Conservation (phyloP, 2,797 vertebrate genomes). For the Pygocentrus nattereri region DNA sequence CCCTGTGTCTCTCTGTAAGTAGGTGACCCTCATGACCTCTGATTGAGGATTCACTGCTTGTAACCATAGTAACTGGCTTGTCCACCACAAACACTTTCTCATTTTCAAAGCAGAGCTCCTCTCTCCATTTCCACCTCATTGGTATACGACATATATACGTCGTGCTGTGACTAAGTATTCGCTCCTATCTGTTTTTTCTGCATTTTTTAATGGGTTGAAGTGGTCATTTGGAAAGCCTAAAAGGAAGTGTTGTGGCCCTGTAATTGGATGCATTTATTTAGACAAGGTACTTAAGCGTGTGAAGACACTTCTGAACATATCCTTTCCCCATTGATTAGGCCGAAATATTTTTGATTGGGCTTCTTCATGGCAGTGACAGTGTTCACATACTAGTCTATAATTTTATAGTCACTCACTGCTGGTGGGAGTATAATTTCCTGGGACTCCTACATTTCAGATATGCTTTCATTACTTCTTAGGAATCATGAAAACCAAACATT, state of each 20-base stretch:
- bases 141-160: conserved; percentile 11
- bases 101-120: background rate
- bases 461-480: conserved; percentile 3
- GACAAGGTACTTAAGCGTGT: background rate
- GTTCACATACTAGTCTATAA: background rate
- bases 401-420: background rate
- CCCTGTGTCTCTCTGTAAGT: conserved; percentile 49
- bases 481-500: background rate
- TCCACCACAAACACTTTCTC: conserved; percentile 21
- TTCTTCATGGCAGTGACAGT: background rate
- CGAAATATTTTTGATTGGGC: background rate
- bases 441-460: background rate
- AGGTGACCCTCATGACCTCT: conserved; percentile 49
- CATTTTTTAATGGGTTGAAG: background rate
- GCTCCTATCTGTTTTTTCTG: conserved; percentile 13
- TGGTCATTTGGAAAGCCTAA: background rate
- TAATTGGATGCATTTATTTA: background rate
- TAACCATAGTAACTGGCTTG: conserved; percentile 53
- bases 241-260: background rate
- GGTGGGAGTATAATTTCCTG: conserved; percentile 9
- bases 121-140: conserved; percentile 3
- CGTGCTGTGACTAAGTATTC: conserved; percentile 24
- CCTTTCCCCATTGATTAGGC: background rate
- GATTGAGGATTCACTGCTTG: conserved; percentile 36
- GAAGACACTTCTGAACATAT: background rate